Conservation (phyloP, 1,140 invertebrate species). For the Portunus trituberculatus region DNA sequence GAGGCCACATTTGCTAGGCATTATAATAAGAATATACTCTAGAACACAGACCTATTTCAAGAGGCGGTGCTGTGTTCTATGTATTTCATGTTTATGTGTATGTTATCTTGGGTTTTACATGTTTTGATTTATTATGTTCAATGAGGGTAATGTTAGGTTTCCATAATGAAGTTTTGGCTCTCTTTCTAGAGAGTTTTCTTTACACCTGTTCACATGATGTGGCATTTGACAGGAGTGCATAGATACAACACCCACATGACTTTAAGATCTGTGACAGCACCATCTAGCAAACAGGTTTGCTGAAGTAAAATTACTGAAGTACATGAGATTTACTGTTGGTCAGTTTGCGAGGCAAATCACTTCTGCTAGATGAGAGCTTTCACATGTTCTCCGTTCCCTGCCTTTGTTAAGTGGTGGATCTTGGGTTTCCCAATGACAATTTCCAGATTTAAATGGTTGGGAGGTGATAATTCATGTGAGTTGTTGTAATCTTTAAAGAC, state of each 20-base stretch:
- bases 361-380: slow-evolving; percentile 30
- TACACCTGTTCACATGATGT: too few relatives aligned
- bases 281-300: not conserved
- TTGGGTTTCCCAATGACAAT: not conserved
- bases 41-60: slow-evolving; percentile 1
- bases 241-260: too few relatives aligned
- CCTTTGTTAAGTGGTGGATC: not conserved
- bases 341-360: slow-evolving; percentile 16
- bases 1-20: slow-evolving; percentile 39
- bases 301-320: slow-evolving; percentile 1
- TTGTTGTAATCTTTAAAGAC: slow-evolving; percentile 43
- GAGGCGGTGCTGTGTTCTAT: slow-evolving; percentile 2
- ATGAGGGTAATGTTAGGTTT: not conserved
- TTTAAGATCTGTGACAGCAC: not conserved
- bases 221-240: too few relatives aligned
- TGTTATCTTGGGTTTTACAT: not conserved
- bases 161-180: too few relatives aligned
- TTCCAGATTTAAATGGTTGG: too few relatives aligned
- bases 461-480: slow-evolving; percentile 11
- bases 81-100: not conserved
- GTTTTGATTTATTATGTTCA: not conserved
- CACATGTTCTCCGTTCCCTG: slow-evolving; percentile 40
- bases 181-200: too few relatives aligned
- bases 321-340: not conserved
- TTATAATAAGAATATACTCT: slow-evolving; percentile 29